Evolutionary conservation across 2,113 vertebrate species (phyloP), one percentile per base, ranked within the genome.

Genomic region (Macquaria australasica): DNA sequence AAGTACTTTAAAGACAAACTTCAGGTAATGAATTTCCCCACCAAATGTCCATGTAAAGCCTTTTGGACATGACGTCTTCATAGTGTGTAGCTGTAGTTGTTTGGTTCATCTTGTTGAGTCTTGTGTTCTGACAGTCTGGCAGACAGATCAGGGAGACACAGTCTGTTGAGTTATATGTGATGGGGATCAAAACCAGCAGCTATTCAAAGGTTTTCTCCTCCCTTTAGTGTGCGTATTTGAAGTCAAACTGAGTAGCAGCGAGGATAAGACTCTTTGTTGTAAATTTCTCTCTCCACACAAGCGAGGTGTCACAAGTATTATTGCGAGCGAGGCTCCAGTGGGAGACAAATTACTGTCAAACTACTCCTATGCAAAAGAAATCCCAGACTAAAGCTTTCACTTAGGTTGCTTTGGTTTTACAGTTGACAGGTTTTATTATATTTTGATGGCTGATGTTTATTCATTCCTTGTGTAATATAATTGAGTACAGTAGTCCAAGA

Each of bases 291-390:
- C 78, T 82, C 77, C 43, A 68, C 51, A 60, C 28, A 91, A 92
- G 64, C 86, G 85, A 93, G 91, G 90, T 93, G 87, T 92, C 83
- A 55, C 64, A 73, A 88, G 87, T 92, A 86, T 94, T 91, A 90
- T 25, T 51, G 79, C 90, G 82, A 73, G 10, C 6, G 37, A 63
- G 56, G 83, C 79, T 89, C 79, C 31, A 63, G 77, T 37, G 82
- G 73, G 86, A 82, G 83, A 85, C 68, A 69, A 72, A 68, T 86
- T 81, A 75, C 85, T 70, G 73, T 88, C 75, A 84, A 76, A 87
- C 85, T 87, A 87, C 89, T 93, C 83, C 95, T 95, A 95, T 95
- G 95, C 94, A 93, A 92, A 88, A 60, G 6, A 87, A 39, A 76
- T 20, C 74, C 82, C 87, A 83, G 87, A 90, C 76, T 89, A 84